Percentiles rank a stretch among this genome's conserved stretches.
phyloP scores from a whole-genome alignment of 1,140 invertebrate genomes.

The Drosophila tani region DNA sequence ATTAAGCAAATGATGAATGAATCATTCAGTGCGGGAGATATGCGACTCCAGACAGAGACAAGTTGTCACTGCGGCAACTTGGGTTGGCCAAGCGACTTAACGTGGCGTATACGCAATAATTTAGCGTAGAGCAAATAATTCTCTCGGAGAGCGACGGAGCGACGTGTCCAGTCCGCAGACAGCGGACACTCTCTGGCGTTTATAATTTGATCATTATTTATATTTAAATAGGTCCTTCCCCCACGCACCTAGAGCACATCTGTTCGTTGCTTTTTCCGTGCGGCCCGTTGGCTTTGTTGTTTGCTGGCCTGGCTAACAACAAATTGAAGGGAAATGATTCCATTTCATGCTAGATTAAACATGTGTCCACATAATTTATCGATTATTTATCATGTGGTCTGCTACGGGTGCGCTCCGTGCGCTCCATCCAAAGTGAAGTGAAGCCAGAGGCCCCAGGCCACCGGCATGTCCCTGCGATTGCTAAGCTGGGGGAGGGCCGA shows the following conservation, averaged over 20 bases:
- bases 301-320: slow-evolving; percentile 70
- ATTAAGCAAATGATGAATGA: slow-evolving; percentile 77
- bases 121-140: slow-evolving; percentile 42
- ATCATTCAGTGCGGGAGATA: slow-evolving; percentile 46
- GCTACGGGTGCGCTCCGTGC: slow-evolving; percentile 55
- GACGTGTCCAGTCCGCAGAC: slow-evolving; percentile 29
- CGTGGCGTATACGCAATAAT: slow-evolving; percentile 69
- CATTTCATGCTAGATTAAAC: slow-evolving; percentile 85
- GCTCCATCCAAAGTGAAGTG: slow-evolving; percentile 56
- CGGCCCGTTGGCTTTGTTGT: slow-evolving; percentile 48
- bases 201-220: slow-evolving; percentile 79
- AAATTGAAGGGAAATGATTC: slow-evolving; percentile 85
- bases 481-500: neutral
- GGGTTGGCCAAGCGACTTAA: slow-evolving; percentile 24
- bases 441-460: slow-evolving; percentile 52
- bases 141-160: neutral
- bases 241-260: slow-evolving; percentile 54
- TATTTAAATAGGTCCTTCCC: slow-evolving; percentile 68
- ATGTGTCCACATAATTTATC: slow-evolving; percentile 85
- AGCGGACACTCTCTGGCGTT: slow-evolving; percentile 51
- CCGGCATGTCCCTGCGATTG: slow-evolving; percentile 7
- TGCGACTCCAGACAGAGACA: slow-evolving; percentile 27
- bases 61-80: slow-evolving; percentile 41
- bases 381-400: slow-evolving; percentile 83
- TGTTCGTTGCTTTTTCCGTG: slow-evolving; percentile 56